Percentiles rank a stretch among this genome's conserved stretches.
These are phyloP conservation scores for Gibbula magus DNA, from an alignment of 2,888 invertebrate species.

Conservation along the genomic window DNA sequence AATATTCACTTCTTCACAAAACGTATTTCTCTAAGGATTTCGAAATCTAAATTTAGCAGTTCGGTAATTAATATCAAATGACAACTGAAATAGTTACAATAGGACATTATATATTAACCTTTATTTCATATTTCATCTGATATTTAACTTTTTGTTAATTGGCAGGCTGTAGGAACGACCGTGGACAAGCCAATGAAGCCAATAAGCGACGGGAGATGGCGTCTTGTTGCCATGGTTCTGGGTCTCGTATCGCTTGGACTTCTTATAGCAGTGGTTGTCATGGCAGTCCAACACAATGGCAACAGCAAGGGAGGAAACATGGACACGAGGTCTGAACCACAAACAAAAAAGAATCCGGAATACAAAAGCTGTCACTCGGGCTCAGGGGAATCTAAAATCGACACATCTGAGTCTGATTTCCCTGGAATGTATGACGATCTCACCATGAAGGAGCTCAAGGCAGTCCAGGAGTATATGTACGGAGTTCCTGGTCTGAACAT, in stretches of 20 bases:
- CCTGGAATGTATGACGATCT: constrained; percentile 45
- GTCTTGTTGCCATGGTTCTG: not conserved
- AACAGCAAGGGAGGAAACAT: not conserved
- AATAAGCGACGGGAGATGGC: not conserved
- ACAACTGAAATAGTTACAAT: no score
- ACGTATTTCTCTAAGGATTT: no score
- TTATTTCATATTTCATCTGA: no score
- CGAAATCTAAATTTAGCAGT: no score
- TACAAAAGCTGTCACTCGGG: no score
- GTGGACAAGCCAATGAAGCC: no score
- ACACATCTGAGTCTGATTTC: not conserved
- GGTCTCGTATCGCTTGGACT: not conserved
- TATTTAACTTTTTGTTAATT: no score
- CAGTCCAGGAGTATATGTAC: constrained; percentile 34
- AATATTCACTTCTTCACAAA: no score
- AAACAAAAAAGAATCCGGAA: not conserved
- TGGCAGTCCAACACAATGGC: not conserved
- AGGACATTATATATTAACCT: no score
- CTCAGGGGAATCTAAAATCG: not conserved
- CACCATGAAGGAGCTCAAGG: constrained; percentile 37
- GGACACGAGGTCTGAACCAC: not conserved
- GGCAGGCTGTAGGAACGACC: no score
- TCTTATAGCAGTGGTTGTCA: not conserved
- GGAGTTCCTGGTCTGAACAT: constrained; percentile 34
- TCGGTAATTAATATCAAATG: no score